These are phyloP conservation scores for Syngnathus rostellatus DNA, from an alignment of 2,797 vertebrate genomes.

Conservation along the genomic window DNA sequence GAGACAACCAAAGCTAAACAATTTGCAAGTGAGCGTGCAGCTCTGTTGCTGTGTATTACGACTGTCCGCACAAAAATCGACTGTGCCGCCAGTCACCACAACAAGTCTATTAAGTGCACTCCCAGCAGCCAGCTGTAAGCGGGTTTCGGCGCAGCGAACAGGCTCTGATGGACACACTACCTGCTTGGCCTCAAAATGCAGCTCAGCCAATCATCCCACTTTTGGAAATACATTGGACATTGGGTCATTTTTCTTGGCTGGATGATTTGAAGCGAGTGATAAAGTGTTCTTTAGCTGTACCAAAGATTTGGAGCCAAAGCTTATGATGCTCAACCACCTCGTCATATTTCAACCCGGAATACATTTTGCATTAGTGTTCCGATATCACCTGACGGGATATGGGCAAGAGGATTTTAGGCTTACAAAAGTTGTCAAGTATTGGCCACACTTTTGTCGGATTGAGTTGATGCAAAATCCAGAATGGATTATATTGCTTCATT, in stretches of 20 bases:
- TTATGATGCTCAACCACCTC: too few species aligned
- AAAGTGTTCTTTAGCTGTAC: too few species aligned
- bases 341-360: too few species aligned
- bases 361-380: too few species aligned
- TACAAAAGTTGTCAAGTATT: too few species aligned
- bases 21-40: slow-evolving; percentile 1
- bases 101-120: slow-evolving; percentile 14
- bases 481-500: too few species aligned
- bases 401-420: too few species aligned
- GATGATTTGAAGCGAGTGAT: too few species aligned
- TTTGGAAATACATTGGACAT: neutral
- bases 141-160: slow-evolving; percentile 1
- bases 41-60: slow-evolving; percentile 4
- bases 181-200: neutral
- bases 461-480: too few species aligned
- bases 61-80: neutral
- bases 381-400: too few species aligned
- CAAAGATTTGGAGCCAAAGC: too few species aligned
- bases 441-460: too few species aligned
- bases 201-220: slow-evolving; percentile 12
- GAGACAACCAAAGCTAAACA: slow-evolving; percentile 4
- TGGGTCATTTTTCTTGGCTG: neutral
- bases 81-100: slow-evolving; percentile 5
- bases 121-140: slow-evolving; percentile 15
- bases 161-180: slow-evolving; percentile 7